A percentile compares a stretch with the other conserved stretches of the same genome.
phyloP scores from a whole-genome alignment of 2,888 invertebrate species.

The Protonemura montana region DNA sequence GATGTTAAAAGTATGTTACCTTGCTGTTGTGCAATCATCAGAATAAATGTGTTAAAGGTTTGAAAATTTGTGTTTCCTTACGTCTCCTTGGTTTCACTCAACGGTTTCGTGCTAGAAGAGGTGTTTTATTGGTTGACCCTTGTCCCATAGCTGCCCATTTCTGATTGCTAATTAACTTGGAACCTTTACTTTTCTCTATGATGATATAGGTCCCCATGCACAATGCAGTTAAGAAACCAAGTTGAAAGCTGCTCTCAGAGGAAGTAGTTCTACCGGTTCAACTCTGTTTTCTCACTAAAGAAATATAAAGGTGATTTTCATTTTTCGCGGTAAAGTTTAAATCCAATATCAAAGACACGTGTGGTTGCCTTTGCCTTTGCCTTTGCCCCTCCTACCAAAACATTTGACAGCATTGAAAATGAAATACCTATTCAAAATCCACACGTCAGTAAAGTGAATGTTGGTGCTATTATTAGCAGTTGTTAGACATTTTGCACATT shows the following conservation, averaged over 20 bases:
- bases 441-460: background rate
- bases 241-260: too few relatives aligned
- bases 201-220: too few relatives aligned
- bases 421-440: background rate
- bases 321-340: background rate
- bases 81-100: too few relatives aligned
- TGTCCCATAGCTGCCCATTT: too few relatives aligned
- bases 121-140: too few relatives aligned
- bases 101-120: too few relatives aligned
- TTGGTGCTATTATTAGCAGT: background rate
- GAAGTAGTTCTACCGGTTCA: too few relatives aligned
- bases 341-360: background rate
- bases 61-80: background rate
- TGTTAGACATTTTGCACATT: background rate
- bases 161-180: too few relatives aligned
- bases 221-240: too few relatives aligned
- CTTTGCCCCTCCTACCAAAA: background rate
- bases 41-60: background rate
- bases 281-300: too few relatives aligned
- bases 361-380: background rate
- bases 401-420: background rate
- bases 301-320: background rate
- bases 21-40: conserved; percentile 7
- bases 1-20: background rate
- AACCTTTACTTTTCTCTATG: too few relatives aligned